Conservation (phyloP, 2,113 vertebrate genomes). For the Carassius carassius region DNA sequence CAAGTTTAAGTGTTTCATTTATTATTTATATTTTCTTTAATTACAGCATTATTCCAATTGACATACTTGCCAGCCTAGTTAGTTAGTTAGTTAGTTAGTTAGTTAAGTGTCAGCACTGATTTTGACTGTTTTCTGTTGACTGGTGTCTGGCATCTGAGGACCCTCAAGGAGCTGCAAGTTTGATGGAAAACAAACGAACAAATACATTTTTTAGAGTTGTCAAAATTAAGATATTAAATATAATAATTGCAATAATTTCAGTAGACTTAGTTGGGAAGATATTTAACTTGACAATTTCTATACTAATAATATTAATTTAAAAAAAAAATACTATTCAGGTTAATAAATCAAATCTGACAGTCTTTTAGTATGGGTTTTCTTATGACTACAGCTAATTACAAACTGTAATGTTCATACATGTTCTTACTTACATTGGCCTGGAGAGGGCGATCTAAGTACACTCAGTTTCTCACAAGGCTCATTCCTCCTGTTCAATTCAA, state of each 20-base stretch:
- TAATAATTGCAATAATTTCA: neutral
- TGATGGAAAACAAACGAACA: no score
- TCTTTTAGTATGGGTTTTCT: neutral
- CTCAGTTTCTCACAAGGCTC: neutral
- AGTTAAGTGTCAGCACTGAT: no score
- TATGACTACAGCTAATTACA: neutral
- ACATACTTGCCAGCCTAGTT: no score
- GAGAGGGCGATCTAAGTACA: conserved; percentile 25
- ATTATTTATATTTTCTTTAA: neutral
- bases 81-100: no score
- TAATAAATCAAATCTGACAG: neutral
- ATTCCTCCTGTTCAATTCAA: no score
- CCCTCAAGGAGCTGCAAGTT: no score
- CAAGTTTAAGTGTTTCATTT: neutral
- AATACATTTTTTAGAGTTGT: neutral
- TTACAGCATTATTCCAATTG: neutral
- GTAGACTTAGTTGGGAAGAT: neutral
- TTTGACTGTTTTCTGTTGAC: no score
- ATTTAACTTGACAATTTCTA: neutral
- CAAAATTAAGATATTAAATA: neutral
- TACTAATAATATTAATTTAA: neutral
- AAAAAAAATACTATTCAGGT: neutral
- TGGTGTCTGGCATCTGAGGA: no score
- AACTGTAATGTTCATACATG: neutral
- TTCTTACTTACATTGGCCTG: neutral